Conservation (phyloP, 2,797 vertebrate genomes). For the Allobates femoralis region DNA sequence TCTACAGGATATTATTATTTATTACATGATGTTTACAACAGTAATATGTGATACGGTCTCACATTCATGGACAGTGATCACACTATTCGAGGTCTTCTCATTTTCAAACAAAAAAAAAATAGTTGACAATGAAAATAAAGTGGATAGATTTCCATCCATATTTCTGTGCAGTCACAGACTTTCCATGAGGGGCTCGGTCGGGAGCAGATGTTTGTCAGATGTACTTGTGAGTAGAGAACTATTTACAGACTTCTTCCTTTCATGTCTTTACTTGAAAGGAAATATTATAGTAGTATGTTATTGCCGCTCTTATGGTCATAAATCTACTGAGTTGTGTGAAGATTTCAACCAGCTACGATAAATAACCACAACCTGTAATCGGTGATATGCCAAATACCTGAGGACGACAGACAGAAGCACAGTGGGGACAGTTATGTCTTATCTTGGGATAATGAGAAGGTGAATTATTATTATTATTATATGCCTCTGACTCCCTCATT, state of each 20-base stretch:
- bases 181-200: background rate
- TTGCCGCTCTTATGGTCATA: background rate
- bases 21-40: background rate
- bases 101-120: background rate
- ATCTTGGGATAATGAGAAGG: background rate
- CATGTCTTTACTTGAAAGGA: slow-evolving; percentile 2
- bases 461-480: background rate
- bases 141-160: background rate
- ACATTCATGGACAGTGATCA: too few species aligned
- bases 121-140: background rate
- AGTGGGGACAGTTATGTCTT: background rate
- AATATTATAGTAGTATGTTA: background rate
- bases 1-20: background rate
- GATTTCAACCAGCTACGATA: background rate
- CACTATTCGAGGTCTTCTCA: background rate
- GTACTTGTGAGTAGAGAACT: background rate
- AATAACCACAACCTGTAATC: background rate
- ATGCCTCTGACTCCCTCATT: background rate
- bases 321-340: background rate
- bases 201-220: slow-evolving; percentile 7
- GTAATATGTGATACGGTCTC: background rate
- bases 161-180: background rate
- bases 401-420: background rate
- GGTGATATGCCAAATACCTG: background rate
- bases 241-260: background rate